These are phyloP conservation scores for Panulirus ornatus DNA, from an alignment of 1,140 invertebrate species.

Conservation along the genomic window DNA sequence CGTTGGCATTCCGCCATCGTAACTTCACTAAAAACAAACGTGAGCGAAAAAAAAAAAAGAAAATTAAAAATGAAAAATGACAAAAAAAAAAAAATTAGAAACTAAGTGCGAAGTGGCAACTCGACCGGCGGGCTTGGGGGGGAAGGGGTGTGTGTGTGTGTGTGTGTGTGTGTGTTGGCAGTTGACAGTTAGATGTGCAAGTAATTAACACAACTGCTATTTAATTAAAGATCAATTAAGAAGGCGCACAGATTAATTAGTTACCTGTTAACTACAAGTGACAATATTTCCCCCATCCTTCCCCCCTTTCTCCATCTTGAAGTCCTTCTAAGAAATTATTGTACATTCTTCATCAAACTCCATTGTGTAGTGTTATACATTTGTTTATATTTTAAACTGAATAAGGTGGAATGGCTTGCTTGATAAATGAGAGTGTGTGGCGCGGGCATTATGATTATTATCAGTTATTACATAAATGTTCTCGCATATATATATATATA, in stretches of 20 bases:
- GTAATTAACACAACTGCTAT: constrained; percentile 67
- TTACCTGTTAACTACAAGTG: constrained; percentile 66
- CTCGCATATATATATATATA: too few relatives aligned
- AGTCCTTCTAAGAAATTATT: not conserved
- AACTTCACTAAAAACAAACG: too few relatives aligned
- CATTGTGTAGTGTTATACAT: too few relatives aligned
- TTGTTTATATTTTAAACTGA: too few relatives aligned
- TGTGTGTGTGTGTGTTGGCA: constrained; percentile 13
- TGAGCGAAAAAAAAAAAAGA: not conserved
- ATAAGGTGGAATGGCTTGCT: too few relatives aligned
- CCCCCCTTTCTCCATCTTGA: not conserved
- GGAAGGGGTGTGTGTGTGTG: too few relatives aligned
- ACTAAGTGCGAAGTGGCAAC: too few relatives aligned
- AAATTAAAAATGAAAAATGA: not conserved
- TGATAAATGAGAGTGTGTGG: too few relatives aligned
- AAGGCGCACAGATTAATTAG: constrained; percentile 65
- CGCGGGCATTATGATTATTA: too few relatives aligned
- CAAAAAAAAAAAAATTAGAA: not conserved
- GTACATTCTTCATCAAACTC: too few relatives aligned
- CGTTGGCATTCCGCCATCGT: too few relatives aligned
- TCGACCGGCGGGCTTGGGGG: not conserved
- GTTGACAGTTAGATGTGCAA: constrained; percentile 58
- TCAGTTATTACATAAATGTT: too few relatives aligned
- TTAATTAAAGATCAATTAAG: constrained; percentile 71
- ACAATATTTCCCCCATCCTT: constrained; percentile 37